phyloP scores from a whole-genome alignment of 2,888 invertebrate species.

The Celastrina argiolus region DNA sequence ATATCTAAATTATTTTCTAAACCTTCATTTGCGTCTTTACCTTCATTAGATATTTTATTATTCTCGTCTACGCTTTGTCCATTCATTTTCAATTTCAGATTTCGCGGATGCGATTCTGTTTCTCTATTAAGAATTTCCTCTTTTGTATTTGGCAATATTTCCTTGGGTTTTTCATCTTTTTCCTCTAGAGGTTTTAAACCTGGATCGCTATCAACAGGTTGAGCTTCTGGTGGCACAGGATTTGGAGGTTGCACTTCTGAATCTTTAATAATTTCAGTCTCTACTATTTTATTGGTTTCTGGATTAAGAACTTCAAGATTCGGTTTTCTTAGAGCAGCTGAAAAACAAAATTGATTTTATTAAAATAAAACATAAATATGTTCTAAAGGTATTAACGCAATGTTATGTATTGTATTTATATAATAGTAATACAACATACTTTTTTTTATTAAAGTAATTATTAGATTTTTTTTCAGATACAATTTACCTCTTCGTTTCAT shows the following conservation, averaged over 20 bases:
- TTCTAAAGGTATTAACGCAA: no score
- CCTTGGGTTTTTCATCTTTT: constrained; percentile 53
- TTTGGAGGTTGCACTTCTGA: constrained; percentile 69
- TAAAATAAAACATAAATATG: background rate
- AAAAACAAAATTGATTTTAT: constrained; percentile 31
- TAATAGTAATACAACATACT: no score
- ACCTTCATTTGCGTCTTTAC: constrained; percentile 35
- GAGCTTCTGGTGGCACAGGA: constrained; percentile 64
- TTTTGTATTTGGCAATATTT: constrained; percentile 45
- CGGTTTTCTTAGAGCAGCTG: constrained; percentile 46
- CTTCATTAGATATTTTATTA: constrained; percentile 32
- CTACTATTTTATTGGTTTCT: constrained; percentile 36
- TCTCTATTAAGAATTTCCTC: constrained; percentile 41
- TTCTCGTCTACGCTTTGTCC: constrained; percentile 46
- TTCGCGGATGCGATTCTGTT: constrained; percentile 57
- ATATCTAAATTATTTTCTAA: constrained; percentile 34
- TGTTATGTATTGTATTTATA: no score
- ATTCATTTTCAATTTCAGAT: constrained; percentile 49
- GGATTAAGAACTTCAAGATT: constrained; percentile 36
- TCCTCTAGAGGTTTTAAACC: constrained; percentile 40
- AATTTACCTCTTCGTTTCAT: no score
- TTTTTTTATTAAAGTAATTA: no score
- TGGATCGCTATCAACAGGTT: constrained; percentile 63
- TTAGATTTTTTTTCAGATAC: no score
- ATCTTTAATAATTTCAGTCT: constrained; percentile 48